A percentile compares a stretch with the other conserved stretches of the same genome.
Conservation (phyloP, 2,113 vertebrate species). For the Maccullochella peelii region DNA sequence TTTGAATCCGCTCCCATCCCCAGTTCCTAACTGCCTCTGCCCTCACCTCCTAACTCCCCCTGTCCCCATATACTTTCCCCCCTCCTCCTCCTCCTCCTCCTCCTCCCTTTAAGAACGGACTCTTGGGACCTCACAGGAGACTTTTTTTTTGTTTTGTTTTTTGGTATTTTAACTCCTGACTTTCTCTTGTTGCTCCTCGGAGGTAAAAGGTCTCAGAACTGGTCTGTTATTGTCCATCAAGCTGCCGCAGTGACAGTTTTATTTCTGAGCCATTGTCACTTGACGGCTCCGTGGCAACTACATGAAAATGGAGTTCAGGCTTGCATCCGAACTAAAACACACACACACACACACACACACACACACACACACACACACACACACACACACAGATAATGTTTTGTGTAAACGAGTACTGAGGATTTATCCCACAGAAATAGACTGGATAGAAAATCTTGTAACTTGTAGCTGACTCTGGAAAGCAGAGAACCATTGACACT, state of each 20-base stretch:
- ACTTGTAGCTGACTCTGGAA: conserved; percentile 51
- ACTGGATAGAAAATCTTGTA: conserved; percentile 47
- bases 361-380: conserved; percentile 20
- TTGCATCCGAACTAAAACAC: not conserved
- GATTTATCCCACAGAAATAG: conserved; percentile 41
- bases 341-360: conserved; percentile 18
- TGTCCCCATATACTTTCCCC: not conserved
- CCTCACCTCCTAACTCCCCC: conserved; percentile 34
- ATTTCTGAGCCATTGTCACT: conserved; percentile 49
- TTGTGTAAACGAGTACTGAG: conserved; percentile 19
- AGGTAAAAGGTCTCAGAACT: conserved; percentile 47
- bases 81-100: not conserved
- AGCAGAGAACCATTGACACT: conserved; percentile 9
- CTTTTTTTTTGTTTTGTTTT: conserved; percentile 15
- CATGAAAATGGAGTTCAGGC: conserved; percentile 42
- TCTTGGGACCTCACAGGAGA: conserved; percentile 43
- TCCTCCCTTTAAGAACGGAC: conserved; percentile 75
- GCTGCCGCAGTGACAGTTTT: conserved; percentile 41
- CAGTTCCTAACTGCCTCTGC: conserved; percentile 8
- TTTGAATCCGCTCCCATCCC: conserved; percentile 34
- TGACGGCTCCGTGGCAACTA: conserved; percentile 33
- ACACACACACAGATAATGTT: conserved; percentile 13
- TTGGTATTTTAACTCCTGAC: conserved; percentile 12
- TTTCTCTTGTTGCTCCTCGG: conserved; percentile 6
- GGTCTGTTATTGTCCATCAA: conserved; percentile 28